phyloP scores from a whole-genome alignment of 2,888 invertebrate genomes.

The Phytoseiulus persimilis region DNA sequence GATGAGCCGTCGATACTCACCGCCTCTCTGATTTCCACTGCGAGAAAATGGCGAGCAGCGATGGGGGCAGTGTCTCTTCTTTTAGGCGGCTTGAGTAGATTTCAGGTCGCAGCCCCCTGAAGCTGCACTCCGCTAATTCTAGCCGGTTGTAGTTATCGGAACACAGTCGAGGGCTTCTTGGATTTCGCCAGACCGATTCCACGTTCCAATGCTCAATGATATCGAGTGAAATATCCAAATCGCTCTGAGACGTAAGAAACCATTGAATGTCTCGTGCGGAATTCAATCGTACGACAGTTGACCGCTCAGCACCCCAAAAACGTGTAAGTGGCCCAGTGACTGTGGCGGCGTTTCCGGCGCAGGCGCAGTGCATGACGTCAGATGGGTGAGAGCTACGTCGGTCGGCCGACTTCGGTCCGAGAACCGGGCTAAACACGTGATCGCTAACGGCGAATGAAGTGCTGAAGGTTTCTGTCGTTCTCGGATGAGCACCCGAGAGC shows the following conservation, averaged over 20 bases:
- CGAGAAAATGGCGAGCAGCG: too few relatives aligned
- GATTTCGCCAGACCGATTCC: too few relatives aligned
- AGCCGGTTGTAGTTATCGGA: too few relatives aligned
- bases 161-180: too few relatives aligned
- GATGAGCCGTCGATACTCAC: too few relatives aligned
- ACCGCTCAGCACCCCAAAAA: not conserved
- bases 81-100: too few relatives aligned
- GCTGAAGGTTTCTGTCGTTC: constrained; percentile 5
- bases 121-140: too few relatives aligned
- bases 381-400: not conserved
- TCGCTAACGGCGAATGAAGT: constrained; percentile 10
- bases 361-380: not conserved
- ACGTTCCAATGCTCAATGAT: too few relatives aligned
- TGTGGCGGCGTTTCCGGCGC: not conserved
- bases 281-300: not conserved
- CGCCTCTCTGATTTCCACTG: too few relatives aligned
- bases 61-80: too few relatives aligned
- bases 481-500: not conserved
- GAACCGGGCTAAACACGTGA: constrained; percentile 38
- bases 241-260: not conserved
- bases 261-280: not conserved
- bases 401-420: constrained; percentile 38
- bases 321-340: not conserved
- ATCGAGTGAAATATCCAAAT: too few relatives aligned
- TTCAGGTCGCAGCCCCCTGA: too few relatives aligned